Percentiles rank a stretch among this genome's conserved stretches.
Conservation (phyloP, 2,888 invertebrate species). For the Bombylius discolor region DNA sequence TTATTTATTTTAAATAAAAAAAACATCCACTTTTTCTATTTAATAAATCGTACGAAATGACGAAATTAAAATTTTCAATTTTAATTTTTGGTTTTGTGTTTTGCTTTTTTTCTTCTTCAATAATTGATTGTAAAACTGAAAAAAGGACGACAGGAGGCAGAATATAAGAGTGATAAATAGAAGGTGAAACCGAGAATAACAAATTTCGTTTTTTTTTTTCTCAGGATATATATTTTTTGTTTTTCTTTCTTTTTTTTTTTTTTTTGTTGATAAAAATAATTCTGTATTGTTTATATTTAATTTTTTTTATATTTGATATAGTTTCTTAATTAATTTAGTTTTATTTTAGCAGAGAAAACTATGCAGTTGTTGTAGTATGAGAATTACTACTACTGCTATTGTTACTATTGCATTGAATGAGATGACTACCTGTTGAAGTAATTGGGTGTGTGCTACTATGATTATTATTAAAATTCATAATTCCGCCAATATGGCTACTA, state of each 20-base stretch:
- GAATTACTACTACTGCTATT: constrained; percentile 21
- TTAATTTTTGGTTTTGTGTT: no score
- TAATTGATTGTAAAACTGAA: no score
- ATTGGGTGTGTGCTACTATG: constrained; percentile 14
- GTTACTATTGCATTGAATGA: constrained; percentile 34
- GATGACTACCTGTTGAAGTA: constrained; percentile 3
- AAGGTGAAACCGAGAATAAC: no score
- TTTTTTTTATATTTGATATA: not conserved
- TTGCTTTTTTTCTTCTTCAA: no score
- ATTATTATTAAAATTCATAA: constrained; percentile 11
- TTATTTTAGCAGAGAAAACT: constrained; percentile 19
- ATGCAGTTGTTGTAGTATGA: constrained; percentile 29
- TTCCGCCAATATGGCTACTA: constrained; percentile 9
- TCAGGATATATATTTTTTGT: constrained; percentile 1
- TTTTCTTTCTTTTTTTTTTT: not conserved
- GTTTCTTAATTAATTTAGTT: not conserved
- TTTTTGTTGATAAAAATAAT: not conserved
- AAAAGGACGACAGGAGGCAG: no score
- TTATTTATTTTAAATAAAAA: no score
- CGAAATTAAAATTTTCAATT: no score
- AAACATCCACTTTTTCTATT: no score
- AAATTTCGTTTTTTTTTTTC: no score
- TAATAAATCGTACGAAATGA: no score
- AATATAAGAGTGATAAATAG: no score
- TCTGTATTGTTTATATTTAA: not conserved